Evolutionary conservation across 2,888 invertebrate genomes (phyloP).

Genomic region (Tiliacea citrago): DNA sequence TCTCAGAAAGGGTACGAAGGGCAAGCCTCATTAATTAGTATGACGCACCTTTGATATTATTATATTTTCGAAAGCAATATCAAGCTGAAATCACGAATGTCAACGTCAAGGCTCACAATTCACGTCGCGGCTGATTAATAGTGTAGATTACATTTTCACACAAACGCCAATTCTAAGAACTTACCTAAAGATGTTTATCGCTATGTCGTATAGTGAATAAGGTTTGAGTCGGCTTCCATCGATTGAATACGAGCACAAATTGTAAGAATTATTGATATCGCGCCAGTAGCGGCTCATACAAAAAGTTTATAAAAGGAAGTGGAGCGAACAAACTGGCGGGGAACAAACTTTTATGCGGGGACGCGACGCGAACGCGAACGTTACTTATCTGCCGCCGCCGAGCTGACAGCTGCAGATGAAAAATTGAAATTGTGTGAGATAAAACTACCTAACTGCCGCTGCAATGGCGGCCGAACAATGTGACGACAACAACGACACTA

Average conservation of each 20-base stretch:
- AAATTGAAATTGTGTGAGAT: constrained; percentile 91
- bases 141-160: constrained; percentile 61
- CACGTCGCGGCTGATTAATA: constrained; percentile 63
- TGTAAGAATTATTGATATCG: constrained; percentile 89
- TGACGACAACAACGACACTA: constrained; percentile 75
- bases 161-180: constrained; percentile 55
- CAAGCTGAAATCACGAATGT: constrained; percentile 54
- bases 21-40: constrained; percentile 62
- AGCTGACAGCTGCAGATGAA: constrained; percentile 91
- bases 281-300: constrained; percentile 81
- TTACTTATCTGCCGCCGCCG: constrained; percentile 89
- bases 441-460: constrained; percentile 89
- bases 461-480: constrained; percentile 85
- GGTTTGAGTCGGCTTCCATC: constrained; percentile 70
- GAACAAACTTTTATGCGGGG: constrained; percentile 87
- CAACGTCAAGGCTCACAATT: constrained; percentile 58
- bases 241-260: constrained; percentile 80
- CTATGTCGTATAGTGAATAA: constrained; percentile 66
- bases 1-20: constrained; percentile 49
- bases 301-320: constrained; percentile 89
- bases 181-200: constrained; percentile 68
- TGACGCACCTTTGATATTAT: constrained; percentile 57
- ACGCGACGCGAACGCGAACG: constrained; percentile 83
- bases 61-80: constrained; percentile 61
- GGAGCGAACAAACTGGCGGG: constrained; percentile 88